Evolutionary conservation across 2,888 invertebrate genomes (phyloP).

Genomic region (Escarpia spicata): DNA sequence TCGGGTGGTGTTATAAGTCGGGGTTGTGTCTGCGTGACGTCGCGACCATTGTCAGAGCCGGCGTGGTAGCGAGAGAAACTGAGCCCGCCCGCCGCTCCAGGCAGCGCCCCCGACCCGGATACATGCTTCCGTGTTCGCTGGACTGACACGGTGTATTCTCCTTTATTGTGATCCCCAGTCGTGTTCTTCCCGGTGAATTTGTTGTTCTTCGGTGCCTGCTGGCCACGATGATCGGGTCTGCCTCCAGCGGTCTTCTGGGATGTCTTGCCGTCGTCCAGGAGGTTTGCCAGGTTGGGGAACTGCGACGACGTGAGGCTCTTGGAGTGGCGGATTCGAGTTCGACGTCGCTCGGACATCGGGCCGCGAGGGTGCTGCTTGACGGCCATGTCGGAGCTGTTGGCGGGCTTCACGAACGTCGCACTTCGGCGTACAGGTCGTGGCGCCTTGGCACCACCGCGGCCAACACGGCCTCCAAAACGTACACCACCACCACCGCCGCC

Average conservation of each 20-base stretch:
- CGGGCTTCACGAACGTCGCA: not conserved
- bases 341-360: not conserved
- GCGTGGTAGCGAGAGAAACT: slow-evolving; percentile 1
- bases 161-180: not conserved
- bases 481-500: not conserved
- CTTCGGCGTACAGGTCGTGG: not conserved
- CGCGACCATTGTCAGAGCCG: not conserved
- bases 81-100: not conserved
- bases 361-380: not conserved
- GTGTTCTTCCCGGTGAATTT: not conserved
- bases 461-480: not conserved
- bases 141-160: not conserved
- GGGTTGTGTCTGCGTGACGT: not conserved
- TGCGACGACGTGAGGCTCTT: not conserved
- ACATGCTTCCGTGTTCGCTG: not conserved
- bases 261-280: not conserved
- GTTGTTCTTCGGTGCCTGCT: not conserved
- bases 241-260: not conserved
- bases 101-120: not conserved
- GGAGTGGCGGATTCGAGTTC: not conserved
- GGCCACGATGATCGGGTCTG: not conserved
- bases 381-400: too few relatives aligned
- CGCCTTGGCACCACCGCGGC: not conserved
- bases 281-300: not conserved
- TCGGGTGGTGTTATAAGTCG: not conserved